These are phyloP conservation scores for Ispidina lecontei DNA, from an alignment of 2,797 vertebrate genomes.

Conservation along the genomic window DNA sequence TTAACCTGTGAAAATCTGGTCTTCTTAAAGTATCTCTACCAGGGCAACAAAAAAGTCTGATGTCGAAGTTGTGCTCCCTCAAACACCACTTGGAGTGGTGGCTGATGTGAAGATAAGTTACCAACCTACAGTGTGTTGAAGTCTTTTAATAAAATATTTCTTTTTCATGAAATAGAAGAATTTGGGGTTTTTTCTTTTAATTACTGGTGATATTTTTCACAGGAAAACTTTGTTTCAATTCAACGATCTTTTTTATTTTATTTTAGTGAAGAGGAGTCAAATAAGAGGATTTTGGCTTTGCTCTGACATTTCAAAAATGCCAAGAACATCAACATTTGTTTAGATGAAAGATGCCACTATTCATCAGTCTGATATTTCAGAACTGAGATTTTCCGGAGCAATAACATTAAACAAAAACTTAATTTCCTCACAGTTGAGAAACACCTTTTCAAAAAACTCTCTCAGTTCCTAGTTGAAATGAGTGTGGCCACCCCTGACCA, in stretches of 20 bases:
- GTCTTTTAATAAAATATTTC: background rate
- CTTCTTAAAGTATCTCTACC: background rate
- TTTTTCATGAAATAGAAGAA: background rate
- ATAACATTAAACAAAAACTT: background rate
- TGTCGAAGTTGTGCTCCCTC: background rate
- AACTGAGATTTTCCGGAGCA: background rate
- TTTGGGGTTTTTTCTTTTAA: background rate
- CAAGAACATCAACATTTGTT: slow-evolving; percentile 58
- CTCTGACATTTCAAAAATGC: slow-evolving; percentile 66
- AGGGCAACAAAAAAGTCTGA: background rate
- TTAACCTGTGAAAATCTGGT: background rate
- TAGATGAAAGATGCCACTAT: slow-evolving; percentile 45
- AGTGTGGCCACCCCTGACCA: background rate
- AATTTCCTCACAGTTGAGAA: background rate
- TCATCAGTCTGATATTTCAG: slow-evolving; percentile 20
- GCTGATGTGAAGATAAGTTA: background rate
- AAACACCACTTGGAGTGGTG: background rate
- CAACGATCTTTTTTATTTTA: background rate
- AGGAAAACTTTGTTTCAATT: slow-evolving; percentile 28
- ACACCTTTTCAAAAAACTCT: background rate
- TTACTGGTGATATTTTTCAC: slow-evolving; percentile 41
- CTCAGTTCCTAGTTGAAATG: background rate
- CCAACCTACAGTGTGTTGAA: background rate
- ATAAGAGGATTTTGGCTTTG: slow-evolving; percentile 34
- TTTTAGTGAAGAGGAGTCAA: background rate